Percentiles rank a stretch among this genome's conserved stretches.
Conservation (phyloP, 2,113 vertebrate species). For the Mesitornis unicolor region DNA sequence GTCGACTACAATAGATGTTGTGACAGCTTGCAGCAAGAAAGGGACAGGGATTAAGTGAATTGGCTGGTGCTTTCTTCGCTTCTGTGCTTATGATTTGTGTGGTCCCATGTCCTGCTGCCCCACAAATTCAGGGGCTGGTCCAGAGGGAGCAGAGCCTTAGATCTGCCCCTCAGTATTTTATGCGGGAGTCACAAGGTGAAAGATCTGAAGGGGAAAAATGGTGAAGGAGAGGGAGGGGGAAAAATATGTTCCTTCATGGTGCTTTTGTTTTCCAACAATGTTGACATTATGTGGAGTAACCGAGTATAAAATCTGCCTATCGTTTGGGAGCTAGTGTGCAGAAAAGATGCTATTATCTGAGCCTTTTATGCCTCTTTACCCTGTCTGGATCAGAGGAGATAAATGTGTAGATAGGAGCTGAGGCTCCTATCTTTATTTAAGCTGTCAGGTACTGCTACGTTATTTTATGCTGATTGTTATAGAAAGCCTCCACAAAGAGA, state of each 20-base stretch:
- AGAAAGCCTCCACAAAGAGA: constrained; percentile 55
- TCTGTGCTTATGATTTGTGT: not conserved
- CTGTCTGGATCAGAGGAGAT: constrained; percentile 60
- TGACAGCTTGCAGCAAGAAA: not conserved
- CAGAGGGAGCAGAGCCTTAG: not conserved
- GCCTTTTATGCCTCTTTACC: constrained; percentile 58
- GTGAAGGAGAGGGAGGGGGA: not conserved
- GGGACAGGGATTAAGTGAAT: not conserved
- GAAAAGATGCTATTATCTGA: constrained; percentile 42
- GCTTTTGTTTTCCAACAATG: constrained; percentile 63
- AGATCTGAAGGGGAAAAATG: not conserved
- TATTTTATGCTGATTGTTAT: constrained; percentile 64
- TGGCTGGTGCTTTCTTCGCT: not conserved
- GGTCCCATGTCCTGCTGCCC: not conserved
- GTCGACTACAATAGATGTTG: not conserved
- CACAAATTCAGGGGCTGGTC: not conserved
- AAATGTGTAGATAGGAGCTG: constrained; percentile 49
- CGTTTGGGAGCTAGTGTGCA: constrained; percentile 46
- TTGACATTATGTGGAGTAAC: constrained; percentile 64
- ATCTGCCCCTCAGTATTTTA: accelerated
- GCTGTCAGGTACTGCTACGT: constrained; percentile 49
- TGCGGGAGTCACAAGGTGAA: not conserved
- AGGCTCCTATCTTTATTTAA: constrained; percentile 59
- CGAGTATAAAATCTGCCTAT: constrained; percentile 61
- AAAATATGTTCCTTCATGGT: not conserved